Conservation (phyloP, 2,797 vertebrate species). For the Schizothorax lantsangensis region DNA sequence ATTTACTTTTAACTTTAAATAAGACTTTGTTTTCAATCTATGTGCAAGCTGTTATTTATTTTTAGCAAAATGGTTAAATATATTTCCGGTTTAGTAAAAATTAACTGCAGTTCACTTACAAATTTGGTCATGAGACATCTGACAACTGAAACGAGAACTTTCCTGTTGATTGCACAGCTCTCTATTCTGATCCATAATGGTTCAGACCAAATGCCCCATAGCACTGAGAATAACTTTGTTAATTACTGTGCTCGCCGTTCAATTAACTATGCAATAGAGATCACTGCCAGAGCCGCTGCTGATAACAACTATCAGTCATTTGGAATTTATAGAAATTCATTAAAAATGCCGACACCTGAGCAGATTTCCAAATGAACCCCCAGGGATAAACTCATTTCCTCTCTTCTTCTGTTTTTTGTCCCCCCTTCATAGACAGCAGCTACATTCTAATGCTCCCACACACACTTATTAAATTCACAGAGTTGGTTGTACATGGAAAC, state of each 20-base stretch:
- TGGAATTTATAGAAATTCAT: slow-evolving; percentile 60
- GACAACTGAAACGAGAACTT: slow-evolving; percentile 12
- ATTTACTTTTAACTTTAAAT: neutral
- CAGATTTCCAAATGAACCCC: slow-evolving; percentile 46
- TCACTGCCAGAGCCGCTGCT: slow-evolving; percentile 52
- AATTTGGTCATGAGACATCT: slow-evolving; percentile 22
- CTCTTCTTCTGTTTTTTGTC: slow-evolving; percentile 3
- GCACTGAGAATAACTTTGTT: slow-evolving; percentile 58
- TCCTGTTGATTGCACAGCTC: slow-evolving; percentile 23
- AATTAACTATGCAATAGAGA: slow-evolving; percentile 62
- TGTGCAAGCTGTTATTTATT: neutral
- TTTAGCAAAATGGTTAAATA: neutral
- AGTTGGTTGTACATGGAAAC: neutral
- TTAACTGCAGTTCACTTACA: neutral
- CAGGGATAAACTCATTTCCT: slow-evolving; percentile 52
- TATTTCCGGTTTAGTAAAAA: neutral
- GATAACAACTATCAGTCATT: slow-evolving; percentile 61
- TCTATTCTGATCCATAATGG: slow-evolving; percentile 31
- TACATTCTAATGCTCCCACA: slow-evolving; percentile 40
- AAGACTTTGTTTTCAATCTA: neutral
- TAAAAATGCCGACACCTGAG: slow-evolving; percentile 60
- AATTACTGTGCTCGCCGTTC: slow-evolving; percentile 61
- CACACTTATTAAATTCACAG: neutral
- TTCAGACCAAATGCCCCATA: slow-evolving; percentile 49
- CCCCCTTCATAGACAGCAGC: slow-evolving; percentile 40